Evolutionary conservation across 2,888 invertebrate species (phyloP), one percentile per base, ranked within the genome.

Genomic region (Minunthozetes semirufus): DNA sequence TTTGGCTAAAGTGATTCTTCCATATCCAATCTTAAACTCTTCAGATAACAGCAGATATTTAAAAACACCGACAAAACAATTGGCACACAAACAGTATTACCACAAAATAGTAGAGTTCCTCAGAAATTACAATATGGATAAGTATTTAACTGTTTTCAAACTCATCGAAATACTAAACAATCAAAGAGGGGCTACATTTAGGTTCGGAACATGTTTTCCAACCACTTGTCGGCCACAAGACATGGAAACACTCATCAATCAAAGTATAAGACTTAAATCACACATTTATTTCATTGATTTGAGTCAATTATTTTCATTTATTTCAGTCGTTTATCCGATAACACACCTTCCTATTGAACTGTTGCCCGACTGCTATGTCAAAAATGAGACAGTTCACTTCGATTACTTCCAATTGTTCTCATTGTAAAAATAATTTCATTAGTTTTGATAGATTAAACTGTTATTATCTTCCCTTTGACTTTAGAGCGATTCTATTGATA

Each of bases 321-420:
- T 38, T 61, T 17, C 42, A 74, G 74, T 74, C 4, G 15, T 74
- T 9, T 66, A 74, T 48, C 74, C 74, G 46, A 61, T 74, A 63
- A 61, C 63, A 19, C 38, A 46, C 25, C 13, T 74, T 6, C 74
- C 74, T 3, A 46, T 74, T 38, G 74, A 74, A 66, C 48, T 74
- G 46, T 27, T 66, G 63, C 74, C 74, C n/a, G 74, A 74, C 33
- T 74, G 74, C n/a, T 74, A 56, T 42, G 42, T 66, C 13, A 63
- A 63, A 6, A 29, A 74, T 56, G 27, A 22, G 15, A 15, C 1
- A 15, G 29, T 42, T 5, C 17, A 9, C 6, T 68, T 19, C 22
- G 70, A 70, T 70, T 48, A 38, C 27, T 74, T 19, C 42, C 66
- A 68, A 70, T 29, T n/a, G 15, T n/a, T 42, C 46, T 13, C 74